phyloP scores from a whole-genome alignment of 2,888 invertebrate species.

The Strigamia maritima region DNA sequence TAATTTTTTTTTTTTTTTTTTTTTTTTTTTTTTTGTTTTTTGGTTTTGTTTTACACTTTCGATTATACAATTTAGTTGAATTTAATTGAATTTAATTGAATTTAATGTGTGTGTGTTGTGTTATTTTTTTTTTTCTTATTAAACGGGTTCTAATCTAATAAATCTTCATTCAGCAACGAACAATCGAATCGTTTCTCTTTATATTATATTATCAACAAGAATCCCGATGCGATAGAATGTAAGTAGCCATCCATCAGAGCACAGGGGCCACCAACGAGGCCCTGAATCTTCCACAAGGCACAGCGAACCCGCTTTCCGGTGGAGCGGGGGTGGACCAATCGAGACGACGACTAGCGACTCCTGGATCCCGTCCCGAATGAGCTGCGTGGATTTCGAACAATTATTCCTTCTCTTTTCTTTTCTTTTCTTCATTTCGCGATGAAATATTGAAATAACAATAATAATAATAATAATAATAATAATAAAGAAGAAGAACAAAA shows the following conservation, averaged over 20 bases:
- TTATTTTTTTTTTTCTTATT: background rate
- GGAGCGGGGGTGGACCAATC: background rate
- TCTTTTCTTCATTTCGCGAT: background rate
- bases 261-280: background rate
- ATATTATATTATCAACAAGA: background rate
- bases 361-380: conserved; percentile 16
- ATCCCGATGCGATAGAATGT: background rate
- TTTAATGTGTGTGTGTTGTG: background rate
- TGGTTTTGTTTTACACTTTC: background rate
- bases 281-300: conserved; percentile 8
- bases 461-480: too few species aligned
- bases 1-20: too few species aligned
- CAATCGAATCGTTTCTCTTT: background rate
- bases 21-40: background rate
- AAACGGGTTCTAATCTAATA: background rate
- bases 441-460: background rate
- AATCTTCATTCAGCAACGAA: background rate
- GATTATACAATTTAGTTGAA: background rate
- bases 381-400: conserved; percentile 22
- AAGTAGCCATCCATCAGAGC: background rate
- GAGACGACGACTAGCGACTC: background rate
- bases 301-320: conserved; percentile 16
- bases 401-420: too few species aligned
- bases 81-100: too few species aligned
- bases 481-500: background rate